Evolutionary conservation across 2,113 vertebrate species (phyloP).

Genomic region (Nothoprocta perdicaria): DNA sequence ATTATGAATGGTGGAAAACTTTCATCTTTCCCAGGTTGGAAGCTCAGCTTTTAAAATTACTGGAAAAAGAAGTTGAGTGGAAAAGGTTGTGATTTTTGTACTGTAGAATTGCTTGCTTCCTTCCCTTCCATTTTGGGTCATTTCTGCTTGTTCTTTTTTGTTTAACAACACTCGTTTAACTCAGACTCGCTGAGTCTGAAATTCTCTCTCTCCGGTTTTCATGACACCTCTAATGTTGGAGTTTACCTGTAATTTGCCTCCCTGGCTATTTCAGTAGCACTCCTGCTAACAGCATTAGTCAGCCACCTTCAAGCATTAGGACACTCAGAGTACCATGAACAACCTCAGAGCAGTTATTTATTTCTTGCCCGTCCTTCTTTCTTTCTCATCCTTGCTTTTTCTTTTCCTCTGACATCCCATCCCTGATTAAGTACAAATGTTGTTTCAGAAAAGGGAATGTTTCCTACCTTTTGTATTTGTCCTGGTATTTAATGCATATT

Average conservation of each 20-base stretch:
- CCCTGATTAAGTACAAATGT: slow-evolving; percentile 25
- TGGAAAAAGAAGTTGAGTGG: neutral
- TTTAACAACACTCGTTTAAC: neutral
- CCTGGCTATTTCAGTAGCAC: neutral
- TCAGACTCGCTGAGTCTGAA: neutral
- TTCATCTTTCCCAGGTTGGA: neutral
- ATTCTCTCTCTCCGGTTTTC: neutral
- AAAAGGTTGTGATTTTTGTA: neutral
- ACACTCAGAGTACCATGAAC: neutral
- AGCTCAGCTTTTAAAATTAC: neutral
- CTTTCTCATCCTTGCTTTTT: neutral
- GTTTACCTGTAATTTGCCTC: neutral
- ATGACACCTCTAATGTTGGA: neutral
- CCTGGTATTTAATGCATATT: slow-evolving; percentile 38
- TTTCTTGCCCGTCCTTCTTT: neutral
- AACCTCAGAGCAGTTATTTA: neutral
- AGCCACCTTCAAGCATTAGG: accelerated
- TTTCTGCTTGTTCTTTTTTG: neutral
- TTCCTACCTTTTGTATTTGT: slow-evolving; percentile 47
- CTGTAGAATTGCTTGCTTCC: neutral
- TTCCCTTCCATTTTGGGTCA: neutral
- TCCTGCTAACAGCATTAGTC: neutral
- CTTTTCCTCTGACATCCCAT: neutral
- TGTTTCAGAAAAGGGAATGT: slow-evolving; percentile 30
- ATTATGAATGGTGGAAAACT: neutral